Evolutionary conservation across 2,797 vertebrate genomes (phyloP).

Genomic region (Danio albolineatus): DNA sequence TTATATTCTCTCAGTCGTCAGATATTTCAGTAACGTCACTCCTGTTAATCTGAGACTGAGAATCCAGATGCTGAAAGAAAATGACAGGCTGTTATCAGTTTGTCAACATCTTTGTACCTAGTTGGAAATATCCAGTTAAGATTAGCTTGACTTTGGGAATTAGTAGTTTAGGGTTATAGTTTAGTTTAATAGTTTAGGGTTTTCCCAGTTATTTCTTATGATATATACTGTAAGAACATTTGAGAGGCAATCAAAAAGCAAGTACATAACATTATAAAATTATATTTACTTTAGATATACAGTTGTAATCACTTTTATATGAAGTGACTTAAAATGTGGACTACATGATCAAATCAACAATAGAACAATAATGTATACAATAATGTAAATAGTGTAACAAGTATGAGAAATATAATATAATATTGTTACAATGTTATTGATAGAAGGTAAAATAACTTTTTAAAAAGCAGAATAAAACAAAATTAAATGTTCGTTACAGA

Average conservation of each 20-base stretch:
- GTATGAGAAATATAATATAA: too few species aligned
- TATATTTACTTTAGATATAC: too few species aligned
- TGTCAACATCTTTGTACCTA: background rate
- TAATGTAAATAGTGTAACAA: too few species aligned
- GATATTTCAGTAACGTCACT: background rate
- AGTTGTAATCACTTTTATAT: too few species aligned
- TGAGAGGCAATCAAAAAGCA: background rate
- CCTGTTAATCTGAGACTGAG: background rate
- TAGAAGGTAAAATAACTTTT: too few species aligned
- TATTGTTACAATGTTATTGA: too few species aligned
- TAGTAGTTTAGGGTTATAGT: too few species aligned
- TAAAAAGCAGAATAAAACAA: too few species aligned
- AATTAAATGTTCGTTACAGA: too few species aligned
- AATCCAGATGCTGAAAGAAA: background rate
- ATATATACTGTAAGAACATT: background rate
- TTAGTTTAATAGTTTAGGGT: background rate
- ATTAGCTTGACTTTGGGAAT: background rate
- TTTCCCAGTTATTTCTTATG: background rate
- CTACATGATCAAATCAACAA: too few species aligned
- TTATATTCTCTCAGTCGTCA: conserved; percentile 1
- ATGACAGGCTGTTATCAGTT: background rate
- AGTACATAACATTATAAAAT: background rate
- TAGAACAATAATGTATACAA: too few species aligned
- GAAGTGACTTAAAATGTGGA: too few species aligned
- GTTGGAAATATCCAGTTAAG: background rate